These are phyloP conservation scores for Zaprionus lineosus DNA, from an alignment of 2,888 invertebrate species.

Conservation along the genomic window DNA sequence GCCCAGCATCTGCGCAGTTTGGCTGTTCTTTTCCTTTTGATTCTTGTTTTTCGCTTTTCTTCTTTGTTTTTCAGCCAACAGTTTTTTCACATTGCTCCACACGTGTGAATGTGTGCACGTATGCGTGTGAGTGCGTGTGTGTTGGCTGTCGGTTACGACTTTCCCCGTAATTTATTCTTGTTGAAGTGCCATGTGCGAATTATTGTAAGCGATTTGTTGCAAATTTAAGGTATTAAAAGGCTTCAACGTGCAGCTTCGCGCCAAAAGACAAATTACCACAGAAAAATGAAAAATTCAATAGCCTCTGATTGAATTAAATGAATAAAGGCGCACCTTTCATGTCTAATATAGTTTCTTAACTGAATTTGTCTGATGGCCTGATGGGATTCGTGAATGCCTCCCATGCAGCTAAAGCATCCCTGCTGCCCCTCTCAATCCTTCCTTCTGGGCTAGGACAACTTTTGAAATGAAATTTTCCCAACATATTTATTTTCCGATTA, in stretches of 20 bases:
- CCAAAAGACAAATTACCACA: constrained; percentile 35
- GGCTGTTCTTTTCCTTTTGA: constrained; percentile 18
- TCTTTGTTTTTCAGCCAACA: constrained; percentile 38
- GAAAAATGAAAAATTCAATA: background rate
- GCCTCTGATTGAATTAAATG: background rate
- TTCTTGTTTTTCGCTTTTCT: constrained; percentile 40
- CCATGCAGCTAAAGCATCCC: no score
- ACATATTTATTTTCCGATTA: no score
- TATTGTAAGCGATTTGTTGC: constrained; percentile 68
- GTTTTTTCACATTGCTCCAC: constrained; percentile 23
- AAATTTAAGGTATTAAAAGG: constrained; percentile 56
- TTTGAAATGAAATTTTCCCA: no score
- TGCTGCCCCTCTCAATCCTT: no score
- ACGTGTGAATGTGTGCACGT: constrained; percentile 10
- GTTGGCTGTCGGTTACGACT: constrained; percentile 22
- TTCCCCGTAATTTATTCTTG: constrained; percentile 58
- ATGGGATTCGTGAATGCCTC: no score
- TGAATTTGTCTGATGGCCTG: no score
- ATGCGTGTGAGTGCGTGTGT: background rate
- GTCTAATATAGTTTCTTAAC: no score
- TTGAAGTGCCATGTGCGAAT: constrained; percentile 63
- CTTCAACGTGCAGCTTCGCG: constrained; percentile 22
- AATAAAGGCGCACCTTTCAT: no score
- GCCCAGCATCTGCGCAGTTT: constrained; percentile 42
- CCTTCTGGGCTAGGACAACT: no score